A percentile compares a stretch with the other conserved stretches of the same genome.
phyloP scores from a whole-genome alignment of 2,797 vertebrate species.

The Coregonus ussuriensis region DNA sequence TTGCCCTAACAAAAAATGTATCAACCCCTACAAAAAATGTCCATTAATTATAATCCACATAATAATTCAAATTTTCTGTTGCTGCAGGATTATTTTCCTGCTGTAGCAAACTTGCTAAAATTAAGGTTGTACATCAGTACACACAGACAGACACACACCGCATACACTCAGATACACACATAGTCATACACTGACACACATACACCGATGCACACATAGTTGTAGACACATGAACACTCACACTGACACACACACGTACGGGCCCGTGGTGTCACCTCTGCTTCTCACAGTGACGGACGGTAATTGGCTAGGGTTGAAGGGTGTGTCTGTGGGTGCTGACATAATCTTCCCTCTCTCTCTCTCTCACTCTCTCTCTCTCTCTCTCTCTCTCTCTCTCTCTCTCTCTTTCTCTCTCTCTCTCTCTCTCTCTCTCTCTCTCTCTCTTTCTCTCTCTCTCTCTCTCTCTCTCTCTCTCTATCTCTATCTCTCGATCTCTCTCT shows the following conservation, averaged over 20 bases:
- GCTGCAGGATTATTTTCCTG: too few relatives aligned
- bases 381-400: conserved; percentile 20
- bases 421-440: conserved; percentile 19
- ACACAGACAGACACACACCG: background rate
- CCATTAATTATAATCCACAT: too few relatives aligned
- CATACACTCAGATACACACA: conserved; percentile 7
- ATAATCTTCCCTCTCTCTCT: conserved; percentile 38
- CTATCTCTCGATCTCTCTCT: conserved; percentile 13
- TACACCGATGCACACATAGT: background rate
- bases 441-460: conserved; percentile 27
- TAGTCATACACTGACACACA: background rate
- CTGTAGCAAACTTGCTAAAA: too few relatives aligned
- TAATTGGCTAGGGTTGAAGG: conserved; percentile 64
- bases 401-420: conserved; percentile 6
- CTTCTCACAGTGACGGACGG: conserved; percentile 67
- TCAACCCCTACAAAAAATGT: too few relatives aligned
- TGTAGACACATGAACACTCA: background rate
- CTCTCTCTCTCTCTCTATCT: conserved; percentile 10
- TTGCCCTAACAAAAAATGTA: too few relatives aligned
- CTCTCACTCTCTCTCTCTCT: conserved; percentile 34
- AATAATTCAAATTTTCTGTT: too few relatives aligned
- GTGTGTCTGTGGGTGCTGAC: conserved; percentile 48
- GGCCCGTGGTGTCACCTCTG: conserved; percentile 48
- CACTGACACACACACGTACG: conserved; percentile 15
- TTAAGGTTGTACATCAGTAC: background rate